phyloP scores from a whole-genome alignment of 1,140 invertebrate species.

The Diachasma alloeum region DNA sequence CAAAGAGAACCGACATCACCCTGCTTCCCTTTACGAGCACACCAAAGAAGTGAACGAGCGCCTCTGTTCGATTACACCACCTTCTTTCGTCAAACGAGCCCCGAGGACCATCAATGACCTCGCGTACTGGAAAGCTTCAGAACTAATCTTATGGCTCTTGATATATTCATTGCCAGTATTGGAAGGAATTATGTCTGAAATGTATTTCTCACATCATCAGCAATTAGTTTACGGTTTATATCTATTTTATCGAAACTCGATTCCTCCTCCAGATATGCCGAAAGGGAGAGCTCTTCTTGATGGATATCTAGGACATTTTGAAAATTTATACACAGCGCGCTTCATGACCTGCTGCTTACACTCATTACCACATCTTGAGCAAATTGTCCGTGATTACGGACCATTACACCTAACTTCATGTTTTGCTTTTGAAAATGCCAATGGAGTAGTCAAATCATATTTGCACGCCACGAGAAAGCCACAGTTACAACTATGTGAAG shows the following conservation, averaged over 20 bases:
- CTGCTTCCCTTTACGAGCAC: neutral
- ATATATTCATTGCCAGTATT: neutral
- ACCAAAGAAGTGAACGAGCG: slow-evolving; percentile 1
- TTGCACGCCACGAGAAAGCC: slow-evolving; percentile 2
- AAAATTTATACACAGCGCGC: slow-evolving; percentile 11
- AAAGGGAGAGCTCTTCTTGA: neutral
- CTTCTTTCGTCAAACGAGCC: too few relatives aligned
- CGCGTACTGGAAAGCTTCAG: too few relatives aligned
- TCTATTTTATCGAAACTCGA: neutral
- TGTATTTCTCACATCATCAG: neutral
- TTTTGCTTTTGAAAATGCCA: slow-evolving; percentile 29
- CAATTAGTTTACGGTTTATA: neutral
- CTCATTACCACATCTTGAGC: slow-evolving; percentile 21
- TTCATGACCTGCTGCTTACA: slow-evolving; percentile 26
- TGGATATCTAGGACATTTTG: neutral
- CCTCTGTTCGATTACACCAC: too few relatives aligned
- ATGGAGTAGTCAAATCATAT: slow-evolving; percentile 23
- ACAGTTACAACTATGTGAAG: slow-evolving; percentile 17
- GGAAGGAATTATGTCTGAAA: neutral
- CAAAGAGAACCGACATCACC: neutral
- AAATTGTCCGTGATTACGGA: slow-evolving; percentile 8
- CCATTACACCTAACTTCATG: slow-evolving; percentile 27
- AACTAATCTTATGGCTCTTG: neutral
- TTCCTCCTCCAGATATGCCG: neutral
- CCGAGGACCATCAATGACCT: too few relatives aligned